Percentiles rank a stretch among this genome's conserved stretches.
Evolutionary conservation across 2,113 vertebrate species (phyloP).

Genomic region (Leiothrix lutea): DNA sequence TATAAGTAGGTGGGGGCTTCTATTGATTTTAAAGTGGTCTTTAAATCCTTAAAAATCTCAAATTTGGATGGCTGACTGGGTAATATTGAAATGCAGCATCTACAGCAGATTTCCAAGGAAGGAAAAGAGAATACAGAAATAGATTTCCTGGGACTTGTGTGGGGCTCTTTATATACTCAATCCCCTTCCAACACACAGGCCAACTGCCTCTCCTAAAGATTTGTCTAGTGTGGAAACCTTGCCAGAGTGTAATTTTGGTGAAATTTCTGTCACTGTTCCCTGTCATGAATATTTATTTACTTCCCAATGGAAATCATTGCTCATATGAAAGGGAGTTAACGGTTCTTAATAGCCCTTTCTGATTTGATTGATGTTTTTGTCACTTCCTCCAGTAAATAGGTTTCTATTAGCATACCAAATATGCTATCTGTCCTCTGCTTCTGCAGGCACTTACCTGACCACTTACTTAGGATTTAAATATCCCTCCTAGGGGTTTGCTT

Average conservation of each 20-base stretch:
- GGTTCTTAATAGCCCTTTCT: slow-evolving; percentile 83
- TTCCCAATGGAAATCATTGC: slow-evolving; percentile 81
- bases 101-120: not conserved
- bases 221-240: slow-evolving; percentile 2
- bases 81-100: not conserved
- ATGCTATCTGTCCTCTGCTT: slow-evolving; percentile 77
- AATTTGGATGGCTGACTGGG: not conserved
- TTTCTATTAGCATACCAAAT: slow-evolving; percentile 82
- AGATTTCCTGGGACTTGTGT: not conserved
- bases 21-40: not conserved
- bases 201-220: not conserved
- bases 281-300: slow-evolving; percentile 85
- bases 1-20: not conserved
- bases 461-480: slow-evolving; percentile 79
- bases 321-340: slow-evolving; percentile 85
- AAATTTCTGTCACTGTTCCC: slow-evolving; percentile 74
- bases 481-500: slow-evolving; percentile 69
- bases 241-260: slow-evolving; percentile 63
- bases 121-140: not conserved
- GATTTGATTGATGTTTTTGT: slow-evolving; percentile 87
- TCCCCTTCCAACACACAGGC: not conserved
- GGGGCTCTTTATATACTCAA: not conserved
- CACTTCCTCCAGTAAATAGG: slow-evolving; percentile 83
- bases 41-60: not conserved
- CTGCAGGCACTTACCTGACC: slow-evolving; percentile 75